Conservation (phyloP, 1,140 invertebrate genomes). For the Uloborus diversus region DNA sequence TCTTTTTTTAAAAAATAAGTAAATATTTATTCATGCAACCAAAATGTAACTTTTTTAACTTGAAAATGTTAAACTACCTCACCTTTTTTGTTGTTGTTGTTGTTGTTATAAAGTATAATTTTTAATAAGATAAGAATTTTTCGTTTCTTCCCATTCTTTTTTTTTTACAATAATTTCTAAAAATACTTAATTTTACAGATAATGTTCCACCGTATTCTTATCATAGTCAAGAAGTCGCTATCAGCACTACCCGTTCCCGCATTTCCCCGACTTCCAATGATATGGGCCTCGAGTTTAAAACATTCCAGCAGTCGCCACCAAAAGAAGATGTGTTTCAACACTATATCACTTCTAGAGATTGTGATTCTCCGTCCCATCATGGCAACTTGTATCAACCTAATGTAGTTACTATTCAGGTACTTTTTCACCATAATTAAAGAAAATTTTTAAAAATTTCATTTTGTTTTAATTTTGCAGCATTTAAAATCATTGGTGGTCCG, state of each 20-base stretch:
- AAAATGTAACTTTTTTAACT: no score
- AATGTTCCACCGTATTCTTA: constrained; percentile 44
- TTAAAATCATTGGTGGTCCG: no score
- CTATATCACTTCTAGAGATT: constrained; percentile 32
- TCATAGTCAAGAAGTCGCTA: constrained; percentile 56
- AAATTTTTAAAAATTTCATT: no score
- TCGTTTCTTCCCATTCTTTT: neutral
- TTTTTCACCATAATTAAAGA: no score
- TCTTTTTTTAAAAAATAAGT: no score
- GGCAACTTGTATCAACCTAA: constrained; percentile 47
- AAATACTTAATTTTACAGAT: constrained; percentile 16
- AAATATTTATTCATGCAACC: no score
- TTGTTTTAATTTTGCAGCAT: no score
- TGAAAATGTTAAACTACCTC: no score
- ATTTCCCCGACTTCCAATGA: constrained; percentile 31
- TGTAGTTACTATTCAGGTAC: constrained; percentile 52
- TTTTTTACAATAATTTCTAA: neutral
- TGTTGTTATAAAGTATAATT: no score
- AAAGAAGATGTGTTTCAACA: constrained; percentile 39
- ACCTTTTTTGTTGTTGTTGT: no score
- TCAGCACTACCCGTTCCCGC: constrained; percentile 29
- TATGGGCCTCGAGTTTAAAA: constrained; percentile 47
- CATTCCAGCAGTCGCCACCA: constrained; percentile 55
- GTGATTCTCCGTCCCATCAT: constrained; percentile 45
- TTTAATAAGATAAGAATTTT: no score